Evolutionary conservation across 2,888 invertebrate genomes (phyloP), one percentile per base, ranked within the genome.

Genomic region (Acanthosepion lycidas): DNA sequence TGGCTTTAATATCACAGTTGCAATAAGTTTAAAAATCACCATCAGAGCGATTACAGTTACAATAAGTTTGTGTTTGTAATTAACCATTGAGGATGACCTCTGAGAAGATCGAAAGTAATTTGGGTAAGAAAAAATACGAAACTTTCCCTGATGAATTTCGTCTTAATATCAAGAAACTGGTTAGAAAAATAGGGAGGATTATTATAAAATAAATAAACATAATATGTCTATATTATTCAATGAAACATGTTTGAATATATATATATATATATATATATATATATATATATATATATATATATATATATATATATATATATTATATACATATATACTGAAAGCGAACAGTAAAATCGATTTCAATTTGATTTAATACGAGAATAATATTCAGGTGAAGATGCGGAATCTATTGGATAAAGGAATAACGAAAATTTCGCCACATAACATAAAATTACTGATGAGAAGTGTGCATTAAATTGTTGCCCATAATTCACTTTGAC

Each of bases 181-280:
- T 42, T 42, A 42, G 1, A 42, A 3, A 42, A 42, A 42, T 42
- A 42, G 42, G 42, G 2, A 42, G 42, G 42, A 42, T 42, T 42
- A 42, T 42, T 42, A 42, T 42, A 42, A 42, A 42, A 42, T 42
- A 42, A 2, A 42, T 42, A 42, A 3, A 42, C 42, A 42, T 42
- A 42, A 42, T 42, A 42, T 42, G 42, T 3, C 42, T 42, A 42
- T 42, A 42, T 42, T 42, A 42, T 42, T 42, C 42, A 42, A 42
- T 42, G 42, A 42, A 42, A 42, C n/a, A n/a, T n/a, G 8, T 28
- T 9, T n/a, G 6, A 4, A 78, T 28, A 78, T 28, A 78, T 78
- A 78, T n/a, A 78, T 78, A n/a, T n/a, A 78, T 78, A 78, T 78
- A 78, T 78, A 78, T 78, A 78, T 78, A 78, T 78, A 78, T 78